Evolutionary conservation across 2,797 vertebrate genomes (phyloP).

Genomic region (Pristis pectinata): DNA sequence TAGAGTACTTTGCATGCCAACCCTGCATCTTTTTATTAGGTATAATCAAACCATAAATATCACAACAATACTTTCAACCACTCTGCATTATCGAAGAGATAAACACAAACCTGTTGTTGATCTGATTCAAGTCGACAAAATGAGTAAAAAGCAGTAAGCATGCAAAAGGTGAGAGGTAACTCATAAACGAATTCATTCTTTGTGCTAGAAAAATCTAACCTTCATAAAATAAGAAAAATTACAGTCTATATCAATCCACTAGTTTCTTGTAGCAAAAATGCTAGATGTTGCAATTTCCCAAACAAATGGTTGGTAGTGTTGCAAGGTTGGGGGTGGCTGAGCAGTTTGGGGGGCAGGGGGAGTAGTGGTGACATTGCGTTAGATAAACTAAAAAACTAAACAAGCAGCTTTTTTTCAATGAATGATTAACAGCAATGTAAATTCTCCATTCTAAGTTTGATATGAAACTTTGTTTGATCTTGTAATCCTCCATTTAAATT

Average conservation of each 20-base stretch:
- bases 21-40: not conserved
- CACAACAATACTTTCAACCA: not conserved
- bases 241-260: not conserved
- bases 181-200: constrained; percentile 25
- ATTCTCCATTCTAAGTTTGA: not conserved
- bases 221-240: not conserved
- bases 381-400: not conserved
- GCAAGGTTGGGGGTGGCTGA: no score
- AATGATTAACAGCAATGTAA: constrained; percentile 28
- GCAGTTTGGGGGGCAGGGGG: no score
- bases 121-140: constrained; percentile 3
- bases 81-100: not conserved
- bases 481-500: not conserved
- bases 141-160: constrained; percentile 9
- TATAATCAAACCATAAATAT: not conserved
- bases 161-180: not conserved
- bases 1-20: not conserved
- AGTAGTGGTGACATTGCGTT: no score
- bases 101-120: constrained; percentile 23
- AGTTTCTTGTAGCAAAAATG: not conserved
- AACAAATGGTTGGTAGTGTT: not conserved
- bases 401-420: not conserved
- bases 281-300: not conserved
- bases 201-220: not conserved
- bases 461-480: not conserved